These are phyloP conservation scores for Drosophila albomicans DNA, from an alignment of 1,140 invertebrate genomes.

Conservation along the genomic window DNA sequence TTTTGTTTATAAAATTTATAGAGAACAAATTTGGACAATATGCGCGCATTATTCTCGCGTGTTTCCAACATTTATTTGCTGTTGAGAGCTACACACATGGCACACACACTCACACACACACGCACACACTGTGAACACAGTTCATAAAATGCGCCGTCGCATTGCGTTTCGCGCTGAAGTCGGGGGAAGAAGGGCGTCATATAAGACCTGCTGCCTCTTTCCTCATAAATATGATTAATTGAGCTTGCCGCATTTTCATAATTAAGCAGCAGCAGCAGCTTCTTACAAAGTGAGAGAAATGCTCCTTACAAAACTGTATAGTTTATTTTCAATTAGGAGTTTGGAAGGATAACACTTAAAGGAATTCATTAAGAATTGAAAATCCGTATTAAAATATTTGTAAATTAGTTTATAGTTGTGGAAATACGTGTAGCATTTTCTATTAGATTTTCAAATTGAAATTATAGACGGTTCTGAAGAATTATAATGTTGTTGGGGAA, in stretches of 20 bases:
- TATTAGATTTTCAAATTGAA: no score
- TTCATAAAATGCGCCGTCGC: conserved; percentile 36
- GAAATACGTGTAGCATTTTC: no score
- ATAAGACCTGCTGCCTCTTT: conserved; percentile 10
- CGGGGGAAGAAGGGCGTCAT: background rate
- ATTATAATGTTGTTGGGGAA: no score
- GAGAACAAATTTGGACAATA: conserved; percentile 84
- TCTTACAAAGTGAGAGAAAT: background rate
- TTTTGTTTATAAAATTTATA: conserved; percentile 83
- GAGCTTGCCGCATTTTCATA: conserved; percentile 34
- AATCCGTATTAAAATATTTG: no score
- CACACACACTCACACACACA: conserved; percentile 1
- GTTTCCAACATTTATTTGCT: conserved; percentile 63
- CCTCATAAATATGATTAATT: conserved; percentile 44
- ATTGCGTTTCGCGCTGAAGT: conserved; percentile 16
- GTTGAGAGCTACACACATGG: conserved; percentile 28
- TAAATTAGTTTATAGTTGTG: no score
- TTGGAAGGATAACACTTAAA: background rate
- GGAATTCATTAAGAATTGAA: no score
- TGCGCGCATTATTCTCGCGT: conserved; percentile 75
- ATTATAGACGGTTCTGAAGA: no score
- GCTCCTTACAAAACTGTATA: background rate
- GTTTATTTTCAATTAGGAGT: conserved; percentile 40
- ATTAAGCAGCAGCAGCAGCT: conserved; percentile 32
- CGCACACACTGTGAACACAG: conserved; percentile 8